Evolutionary conservation across 1,140 invertebrate genomes (phyloP), one percentile per base, ranked within the genome.

Genomic region (Drosophila insularis): DNA sequence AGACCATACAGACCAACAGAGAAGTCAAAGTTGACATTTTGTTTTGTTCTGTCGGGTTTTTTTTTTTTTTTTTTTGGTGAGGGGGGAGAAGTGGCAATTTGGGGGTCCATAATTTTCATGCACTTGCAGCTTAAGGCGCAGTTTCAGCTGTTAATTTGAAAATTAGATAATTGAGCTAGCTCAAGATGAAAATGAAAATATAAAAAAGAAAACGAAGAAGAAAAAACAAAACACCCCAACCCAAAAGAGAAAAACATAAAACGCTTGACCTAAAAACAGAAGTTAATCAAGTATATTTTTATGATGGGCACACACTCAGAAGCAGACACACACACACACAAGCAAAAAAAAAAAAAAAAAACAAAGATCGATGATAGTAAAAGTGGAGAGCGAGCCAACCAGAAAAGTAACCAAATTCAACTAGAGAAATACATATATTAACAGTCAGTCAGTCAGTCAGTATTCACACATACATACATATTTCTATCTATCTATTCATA

Each of bases 61-160:
- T 27, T 27, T 27, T 2, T 27, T 27, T 27, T 4, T 27, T 27
- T 27, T 5, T 27, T 27, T 27, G 27, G 6, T 27, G 1, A 10
- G 1, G 35, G 62, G 13, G 1, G 35, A 19, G 8, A 11, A 13
- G 35, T 13, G 35, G 35, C 10, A 37, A 37, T 13, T 8, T 35
- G 32, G 8, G 61, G 55, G 35, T 53, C 32, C 32, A 50, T 37
- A 40, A 40, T 58, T 67, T 43, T 54, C 63, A 32, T 63, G 62
- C 79, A 50, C 43, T 50, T 50, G 43, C 43, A 21, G 43, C 60
- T n/a, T 43, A 19, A 59, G 75, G 79, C 75, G 53, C 68, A 82
- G 63, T 78, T 78, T 70, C 79, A 75, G 71, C 80, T 81, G 80
- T 81, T 81, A 82, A 84, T 81, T 81, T 84, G 75, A 81, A 84